Evolutionary conservation across 2,888 invertebrate genomes (phyloP), one percentile per base, ranked within the genome.

Genomic region (Piscicola geometra): DNA sequence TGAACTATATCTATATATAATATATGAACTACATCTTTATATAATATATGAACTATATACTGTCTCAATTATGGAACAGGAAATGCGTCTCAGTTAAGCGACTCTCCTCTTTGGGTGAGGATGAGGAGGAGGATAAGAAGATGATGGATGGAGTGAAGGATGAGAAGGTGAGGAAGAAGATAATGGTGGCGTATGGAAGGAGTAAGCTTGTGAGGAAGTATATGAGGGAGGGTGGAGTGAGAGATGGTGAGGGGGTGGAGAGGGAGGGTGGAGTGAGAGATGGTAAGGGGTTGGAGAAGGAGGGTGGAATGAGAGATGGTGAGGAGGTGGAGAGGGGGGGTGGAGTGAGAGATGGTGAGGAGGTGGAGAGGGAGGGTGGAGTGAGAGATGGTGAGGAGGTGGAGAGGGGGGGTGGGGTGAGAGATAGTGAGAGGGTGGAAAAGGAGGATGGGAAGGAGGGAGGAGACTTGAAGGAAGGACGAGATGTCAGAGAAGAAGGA

Each of bases 111-210:
- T 25, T 56, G 60, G 60, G 60, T 15, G 60, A 15, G 21, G 60
- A 56, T 21, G 60, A 56, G n/a, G 60, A 56, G 60, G n/a, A 5
- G n/a, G 60, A 56, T n/a, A 25, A 56, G 60, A 21, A 56, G n/a
- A 18, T 9, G 60, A 56, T 56, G 60, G 60, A 18, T 18, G 60
- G 60, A 56, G 60, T 56, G 60, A 25, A 18, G 21, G n/a, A 56
- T 56, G n/a, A 56, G n/a, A 56, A 5, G n/a, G 25, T 25, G n/a
- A 56, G n/a, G n/a, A 18, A n/a, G 21, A 56, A 56, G n/a, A 21
- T 56, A 5, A 56, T 25, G 60, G n/a, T n/a, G 5, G 60, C 60
- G 25, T 56, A 21, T 3, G n/a, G n/a, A 21, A 56, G 60, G 60
- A 25, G n/a, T 25, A 56, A 56, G 60, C 25, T 56, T 9, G n/a